Percentiles rank a stretch among this genome's conserved stretches.
These are phyloP conservation scores for Phasia obesa DNA, from an alignment of 2,888 invertebrate genomes.

Conservation along the genomic window DNA sequence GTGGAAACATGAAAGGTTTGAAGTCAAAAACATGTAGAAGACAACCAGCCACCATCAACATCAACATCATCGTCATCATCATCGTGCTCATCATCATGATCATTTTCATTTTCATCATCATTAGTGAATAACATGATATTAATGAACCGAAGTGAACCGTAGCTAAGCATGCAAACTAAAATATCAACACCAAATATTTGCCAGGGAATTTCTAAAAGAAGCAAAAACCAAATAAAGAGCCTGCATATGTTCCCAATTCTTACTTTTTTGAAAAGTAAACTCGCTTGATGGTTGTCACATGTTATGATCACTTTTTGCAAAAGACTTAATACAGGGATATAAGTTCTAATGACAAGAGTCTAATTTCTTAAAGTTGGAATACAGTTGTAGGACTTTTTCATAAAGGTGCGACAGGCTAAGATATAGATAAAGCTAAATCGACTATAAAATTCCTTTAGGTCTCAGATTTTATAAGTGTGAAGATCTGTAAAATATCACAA, in stretches of 20 bases:
- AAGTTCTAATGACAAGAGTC: neutral
- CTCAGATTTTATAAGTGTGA: no score
- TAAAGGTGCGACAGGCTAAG: no score
- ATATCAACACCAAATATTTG: conserved; percentile 57
- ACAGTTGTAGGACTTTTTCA: no score
- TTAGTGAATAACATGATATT: conserved; percentile 61
- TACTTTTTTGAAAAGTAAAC: neutral
- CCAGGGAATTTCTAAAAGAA: conserved; percentile 32
- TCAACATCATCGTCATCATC: conserved; percentile 34
- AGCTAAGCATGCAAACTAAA: conserved; percentile 66
- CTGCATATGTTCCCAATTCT: conserved; percentile 60
- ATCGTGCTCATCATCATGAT: neutral
- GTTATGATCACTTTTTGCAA: conserved; percentile 43
- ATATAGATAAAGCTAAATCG: no score
- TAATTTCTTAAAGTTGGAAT: neutral
- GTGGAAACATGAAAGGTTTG: conserved; percentile 72
- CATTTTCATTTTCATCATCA: conserved; percentile 45
- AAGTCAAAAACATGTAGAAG: conserved; percentile 50
- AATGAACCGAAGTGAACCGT: conserved; percentile 63
- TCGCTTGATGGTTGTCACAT: conserved; percentile 64
- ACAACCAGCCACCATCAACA: conserved; percentile 54
- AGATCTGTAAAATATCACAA: no score
- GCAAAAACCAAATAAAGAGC: conserved; percentile 70
- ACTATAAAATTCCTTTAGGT: no score
- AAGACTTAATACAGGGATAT: conserved; percentile 28